Conservation (phyloP, 1,140 invertebrate genomes). For the silkworm (Bombyx mori) region DNA sequence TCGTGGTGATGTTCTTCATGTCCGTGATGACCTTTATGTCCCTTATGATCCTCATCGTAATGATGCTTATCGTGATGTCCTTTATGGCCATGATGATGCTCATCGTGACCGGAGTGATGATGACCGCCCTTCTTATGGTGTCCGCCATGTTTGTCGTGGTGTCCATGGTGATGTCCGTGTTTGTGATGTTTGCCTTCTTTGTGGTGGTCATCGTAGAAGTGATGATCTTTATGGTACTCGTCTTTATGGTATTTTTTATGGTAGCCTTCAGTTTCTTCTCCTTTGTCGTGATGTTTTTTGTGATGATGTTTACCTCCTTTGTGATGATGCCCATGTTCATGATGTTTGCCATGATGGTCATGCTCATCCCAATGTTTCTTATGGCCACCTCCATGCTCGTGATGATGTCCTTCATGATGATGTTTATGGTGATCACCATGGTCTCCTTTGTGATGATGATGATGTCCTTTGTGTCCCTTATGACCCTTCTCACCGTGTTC, state of each 20-base stretch:
- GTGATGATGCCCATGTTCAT: slow-evolving; percentile 77
- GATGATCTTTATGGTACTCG: slow-evolving; percentile 80
- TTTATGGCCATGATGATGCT: slow-evolving; percentile 75
- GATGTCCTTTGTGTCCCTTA: slow-evolving; percentile 73
- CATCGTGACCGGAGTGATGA: slow-evolving; percentile 74
- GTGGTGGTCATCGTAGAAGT: slow-evolving; percentile 78
- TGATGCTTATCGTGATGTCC: slow-evolving; percentile 76
- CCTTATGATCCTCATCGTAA: slow-evolving; percentile 73
- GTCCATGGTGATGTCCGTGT: slow-evolving; percentile 73
- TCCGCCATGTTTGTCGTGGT: slow-evolving; percentile 73
- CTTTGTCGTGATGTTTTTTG: slow-evolving; percentile 75
- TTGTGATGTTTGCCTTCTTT: slow-evolving; percentile 76
- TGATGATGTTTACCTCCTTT: slow-evolving; percentile 76
- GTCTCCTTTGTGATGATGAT: slow-evolving; percentile 76
- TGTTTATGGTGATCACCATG: slow-evolving; percentile 79
- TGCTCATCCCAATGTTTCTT: slow-evolving; percentile 79
- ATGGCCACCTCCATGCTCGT: slow-evolving; percentile 75
- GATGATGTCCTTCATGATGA: slow-evolving; percentile 76
- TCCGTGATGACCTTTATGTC: slow-evolving; percentile 52
- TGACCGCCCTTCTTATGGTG: slow-evolving; percentile 76
- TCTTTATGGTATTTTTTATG: slow-evolving; percentile 80
- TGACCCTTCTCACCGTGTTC: slow-evolving; percentile 72
- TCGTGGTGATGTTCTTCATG: slow-evolving; percentile 78
- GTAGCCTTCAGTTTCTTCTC: slow-evolving; percentile 75
- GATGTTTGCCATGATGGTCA: slow-evolving; percentile 78